phyloP scores from a whole-genome alignment of 2,797 vertebrate species.

The Argyrosomus regius region DNA sequence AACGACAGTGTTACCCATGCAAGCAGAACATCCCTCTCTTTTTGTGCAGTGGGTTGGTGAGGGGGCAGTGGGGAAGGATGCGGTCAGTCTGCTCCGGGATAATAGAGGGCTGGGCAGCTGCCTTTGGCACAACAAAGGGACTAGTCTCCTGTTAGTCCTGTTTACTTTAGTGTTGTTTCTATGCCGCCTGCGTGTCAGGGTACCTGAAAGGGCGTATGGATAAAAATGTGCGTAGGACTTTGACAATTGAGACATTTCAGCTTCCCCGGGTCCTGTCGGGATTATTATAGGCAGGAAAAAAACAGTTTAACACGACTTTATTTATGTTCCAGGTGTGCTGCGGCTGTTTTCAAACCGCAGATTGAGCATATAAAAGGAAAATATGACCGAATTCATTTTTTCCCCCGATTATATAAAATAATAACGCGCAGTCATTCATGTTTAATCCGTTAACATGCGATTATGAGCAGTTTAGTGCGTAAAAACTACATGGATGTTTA shows the following conservation, averaged over 20 bases:
- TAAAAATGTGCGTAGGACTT: slow-evolving; percentile 63
- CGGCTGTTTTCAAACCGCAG: not conserved
- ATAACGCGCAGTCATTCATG: not conserved
- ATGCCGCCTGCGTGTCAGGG: slow-evolving; percentile 87
- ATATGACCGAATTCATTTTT: not conserved
- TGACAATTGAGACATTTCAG: slow-evolving; percentile 79
- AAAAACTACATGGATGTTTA: not conserved
- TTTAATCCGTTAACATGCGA: not conserved
- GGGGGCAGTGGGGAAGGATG: slow-evolving; percentile 89
- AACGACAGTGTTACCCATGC: slow-evolving; percentile 86
- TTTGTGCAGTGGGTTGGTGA: slow-evolving; percentile 91
- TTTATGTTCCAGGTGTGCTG: slow-evolving; percentile 31
- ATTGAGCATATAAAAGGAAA: slow-evolving; percentile 1
- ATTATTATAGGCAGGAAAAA: slow-evolving; percentile 36
- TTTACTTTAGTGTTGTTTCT: slow-evolving; percentile 92
- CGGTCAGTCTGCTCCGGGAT: slow-evolving; percentile 89
- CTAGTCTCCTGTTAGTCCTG: slow-evolving; percentile 89
- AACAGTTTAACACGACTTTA: slow-evolving; percentile 38
- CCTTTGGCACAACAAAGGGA: slow-evolving; percentile 89
- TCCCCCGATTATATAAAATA: not conserved
- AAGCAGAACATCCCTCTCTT: slow-evolving; percentile 92
- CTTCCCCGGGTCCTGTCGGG: slow-evolving; percentile 15
- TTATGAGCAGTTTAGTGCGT: not conserved
- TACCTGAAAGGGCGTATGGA: slow-evolving; percentile 85
- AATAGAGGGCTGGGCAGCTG: slow-evolving; percentile 93